These are phyloP conservation scores for Gobius niger DNA, from an alignment of 2,113 vertebrate genomes.

Conservation along the genomic window DNA sequence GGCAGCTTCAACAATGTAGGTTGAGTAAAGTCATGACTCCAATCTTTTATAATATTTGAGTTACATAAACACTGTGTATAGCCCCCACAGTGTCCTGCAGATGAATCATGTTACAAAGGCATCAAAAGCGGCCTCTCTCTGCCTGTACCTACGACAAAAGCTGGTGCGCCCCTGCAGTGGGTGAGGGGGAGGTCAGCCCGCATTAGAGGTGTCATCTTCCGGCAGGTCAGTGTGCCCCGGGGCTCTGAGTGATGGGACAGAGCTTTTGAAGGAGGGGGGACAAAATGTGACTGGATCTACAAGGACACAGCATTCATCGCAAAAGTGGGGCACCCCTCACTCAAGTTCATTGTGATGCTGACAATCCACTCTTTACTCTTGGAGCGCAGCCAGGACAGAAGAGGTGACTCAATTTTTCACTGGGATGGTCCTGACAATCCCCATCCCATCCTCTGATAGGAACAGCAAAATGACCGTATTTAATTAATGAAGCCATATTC, in stretches of 20 bases:
- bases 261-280: constrained; percentile 7
- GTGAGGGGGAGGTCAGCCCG: constrained; percentile 36
- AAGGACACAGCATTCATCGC: constrained; percentile 61
- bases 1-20: too few relatives aligned
- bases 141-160: constrained; percentile 24
- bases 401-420: constrained; percentile 60
- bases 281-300: constrained; percentile 35
- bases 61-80: neutral
- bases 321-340: constrained; percentile 19
- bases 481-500: neutral
- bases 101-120: neutral
- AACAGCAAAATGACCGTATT: neutral
- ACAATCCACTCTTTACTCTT: constrained; percentile 50
- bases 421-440: neutral
- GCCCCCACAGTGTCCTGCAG: neutral
- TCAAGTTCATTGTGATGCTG: constrained; percentile 58
- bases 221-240: constrained; percentile 46
- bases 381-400: constrained; percentile 50
- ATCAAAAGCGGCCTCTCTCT: neutral
- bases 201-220: constrained; percentile 46
- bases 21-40: too few relatives aligned
- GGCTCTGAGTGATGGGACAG: constrained; percentile 54
- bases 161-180: constrained; percentile 19
- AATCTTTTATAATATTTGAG: neutral
- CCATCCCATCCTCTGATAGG: constrained; percentile 13